phyloP scores from a whole-genome alignment of 2,888 invertebrate species.

The Drosophila diplacantha region DNA sequence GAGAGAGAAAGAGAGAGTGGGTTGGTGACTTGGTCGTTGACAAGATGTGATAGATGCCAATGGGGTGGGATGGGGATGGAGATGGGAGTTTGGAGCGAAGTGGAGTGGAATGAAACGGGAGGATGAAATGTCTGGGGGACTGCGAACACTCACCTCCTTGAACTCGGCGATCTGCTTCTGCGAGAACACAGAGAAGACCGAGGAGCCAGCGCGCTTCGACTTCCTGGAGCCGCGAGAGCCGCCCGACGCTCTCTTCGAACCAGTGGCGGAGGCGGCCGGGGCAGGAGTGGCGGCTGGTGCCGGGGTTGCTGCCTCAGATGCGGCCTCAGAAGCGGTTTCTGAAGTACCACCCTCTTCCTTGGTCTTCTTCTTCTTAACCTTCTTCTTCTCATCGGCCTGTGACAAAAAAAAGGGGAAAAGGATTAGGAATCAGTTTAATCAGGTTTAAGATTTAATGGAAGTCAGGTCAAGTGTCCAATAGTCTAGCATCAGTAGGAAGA shows the following conservation, averaged over 20 bases:
- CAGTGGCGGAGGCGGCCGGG: conserved; percentile 82
- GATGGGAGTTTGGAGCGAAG: conserved; percentile 8
- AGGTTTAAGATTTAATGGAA: not conserved
- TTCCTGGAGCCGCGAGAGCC: conserved; percentile 81
- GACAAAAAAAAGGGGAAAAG: conserved; percentile 3
- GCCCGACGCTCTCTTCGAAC: conserved; percentile 89
- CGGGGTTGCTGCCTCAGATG: conserved; percentile 82
- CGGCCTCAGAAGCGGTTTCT: conserved; percentile 80
- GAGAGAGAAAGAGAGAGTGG: conserved; percentile 57
- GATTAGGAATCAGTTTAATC: conserved; percentile 18
- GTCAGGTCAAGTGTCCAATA: conserved; percentile 2
- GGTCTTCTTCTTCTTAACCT: conserved; percentile 93
- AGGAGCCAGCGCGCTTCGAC: conserved; percentile 93
- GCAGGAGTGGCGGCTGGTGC: conserved; percentile 85
- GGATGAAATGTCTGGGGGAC: not conserved
- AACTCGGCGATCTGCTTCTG: conserved; percentile 97
- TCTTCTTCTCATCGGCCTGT: conserved; percentile 96
- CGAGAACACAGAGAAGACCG: conserved; percentile 98
- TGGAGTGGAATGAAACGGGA: conserved; percentile 8
- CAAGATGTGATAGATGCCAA: conserved; percentile 35
- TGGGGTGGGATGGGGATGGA: conserved; percentile 25
- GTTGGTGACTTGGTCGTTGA: conserved; percentile 68
- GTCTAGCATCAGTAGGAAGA: not conserved
- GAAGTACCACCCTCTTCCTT: conserved; percentile 82
- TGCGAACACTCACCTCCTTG: conserved; percentile 85